Evolutionary conservation across 2,888 invertebrate genomes (phyloP).

Genomic region (Quadroppia sp.): DNA sequence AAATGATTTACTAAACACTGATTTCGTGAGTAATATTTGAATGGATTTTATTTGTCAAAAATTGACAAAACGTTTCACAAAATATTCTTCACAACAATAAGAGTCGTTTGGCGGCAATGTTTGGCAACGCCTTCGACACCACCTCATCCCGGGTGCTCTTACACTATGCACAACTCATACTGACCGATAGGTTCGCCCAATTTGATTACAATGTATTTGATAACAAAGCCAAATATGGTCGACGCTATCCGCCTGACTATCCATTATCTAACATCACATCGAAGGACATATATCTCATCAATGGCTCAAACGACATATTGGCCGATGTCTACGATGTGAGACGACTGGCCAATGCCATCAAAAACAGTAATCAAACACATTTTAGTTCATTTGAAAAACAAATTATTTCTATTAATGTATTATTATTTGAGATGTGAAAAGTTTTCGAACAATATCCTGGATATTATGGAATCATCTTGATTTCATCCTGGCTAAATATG

Average conservation of each 20-base stretch:
- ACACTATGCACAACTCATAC: conserved; percentile 64
- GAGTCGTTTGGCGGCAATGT: conserved; percentile 16
- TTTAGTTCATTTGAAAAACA: no score
- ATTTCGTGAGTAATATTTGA: background rate
- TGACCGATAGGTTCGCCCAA: conserved; percentile 48
- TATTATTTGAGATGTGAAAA: no score
- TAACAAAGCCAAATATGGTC: background rate
- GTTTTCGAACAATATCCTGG: no score
- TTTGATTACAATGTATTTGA: background rate
- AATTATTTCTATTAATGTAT: no score
- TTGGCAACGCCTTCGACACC: background rate
- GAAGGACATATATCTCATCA: background rate
- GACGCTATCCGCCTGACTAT: background rate
- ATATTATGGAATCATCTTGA: no score
- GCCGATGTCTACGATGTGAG: background rate
- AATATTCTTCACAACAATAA: background rate
- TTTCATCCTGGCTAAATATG: no score
- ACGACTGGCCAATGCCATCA: no score
- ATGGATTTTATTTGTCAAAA: background rate
- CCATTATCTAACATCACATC: background rate
- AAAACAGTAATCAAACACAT: no score
- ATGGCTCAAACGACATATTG: conserved; percentile 48
- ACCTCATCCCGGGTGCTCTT: conserved; percentile 20
- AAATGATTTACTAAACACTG: conserved; percentile 5
- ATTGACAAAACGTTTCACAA: background rate